Base-by-base conservation (phyloP, 2,113 vertebrate species). In the Urocynchramus pylzowi region DNA sequence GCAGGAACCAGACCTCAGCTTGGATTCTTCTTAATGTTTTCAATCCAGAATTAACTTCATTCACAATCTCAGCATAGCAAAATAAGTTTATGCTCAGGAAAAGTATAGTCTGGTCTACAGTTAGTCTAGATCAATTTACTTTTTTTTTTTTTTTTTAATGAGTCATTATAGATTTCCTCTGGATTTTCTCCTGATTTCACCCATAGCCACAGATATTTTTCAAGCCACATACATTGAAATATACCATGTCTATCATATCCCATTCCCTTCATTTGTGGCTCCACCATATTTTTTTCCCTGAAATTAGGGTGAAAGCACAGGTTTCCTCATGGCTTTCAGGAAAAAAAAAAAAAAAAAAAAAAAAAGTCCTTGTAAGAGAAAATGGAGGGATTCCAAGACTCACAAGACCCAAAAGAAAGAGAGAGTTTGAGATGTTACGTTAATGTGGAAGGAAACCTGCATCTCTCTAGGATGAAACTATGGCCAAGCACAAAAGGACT, bases 401-500 rank as follows among this genome's bases (percentile, higher is more conserved):
- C 28, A 41, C 26, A 71, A 77, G 16, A 84, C 19, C 4, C 14
- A 26, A 37, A n/a, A 67, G 26, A 74, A 78, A 73, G 10, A 67
- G 9, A n/a, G 11, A 70, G 35, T 56, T 27, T 2, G 3, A 82
- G 52, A 31, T 50, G 23, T 61, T 71, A 50, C 0, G 0, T 12
- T n/a, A 70, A 57, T 33, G 33, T 59, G 54, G 28, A 78, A 67
- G 17, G 56, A 94, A 78, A 87, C 49, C 26, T 61, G 14, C 37
- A 41, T 20, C 22, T 31, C 17, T 78, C 50, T 22, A 28, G 39
- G 33, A 35, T 54, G 42, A 74, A 94, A 67, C 23, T 8, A 11
- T 10, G 35, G 39, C 31, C 4, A 47, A 79, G 47, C 42, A 85
- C 35, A 81, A 65, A 64, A 77, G 50, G 45, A 83, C 4, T 23